phyloP scores from a whole-genome alignment of 2,888 invertebrate species.

The Bombylius discolor region DNA sequence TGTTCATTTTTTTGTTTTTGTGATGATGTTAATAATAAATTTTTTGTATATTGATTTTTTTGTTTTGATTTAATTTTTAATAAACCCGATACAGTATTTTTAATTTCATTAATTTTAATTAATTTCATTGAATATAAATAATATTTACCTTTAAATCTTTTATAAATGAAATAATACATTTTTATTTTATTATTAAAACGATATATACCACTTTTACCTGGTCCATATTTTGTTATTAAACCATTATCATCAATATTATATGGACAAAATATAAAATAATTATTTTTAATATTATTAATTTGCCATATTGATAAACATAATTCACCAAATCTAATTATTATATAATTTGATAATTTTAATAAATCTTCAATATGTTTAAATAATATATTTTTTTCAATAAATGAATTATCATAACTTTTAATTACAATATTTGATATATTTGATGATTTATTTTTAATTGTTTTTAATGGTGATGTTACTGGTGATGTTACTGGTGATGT shows the following conservation, averaged over 20 bases:
- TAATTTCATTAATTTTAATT: background rate
- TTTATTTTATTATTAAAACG: background rate
- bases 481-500: too few species aligned
- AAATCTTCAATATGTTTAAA: constrained; percentile 6
- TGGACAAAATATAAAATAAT: constrained; percentile 10
- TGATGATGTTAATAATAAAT: too few species aligned
- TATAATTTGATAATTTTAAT: constrained; percentile 7
- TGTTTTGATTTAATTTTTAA: background rate
- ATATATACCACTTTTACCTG: constrained; percentile 5
- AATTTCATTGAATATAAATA: background rate
- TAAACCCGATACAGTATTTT: background rate
- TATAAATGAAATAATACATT: background rate
- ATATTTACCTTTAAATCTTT: background rate
- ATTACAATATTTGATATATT: too few species aligned
- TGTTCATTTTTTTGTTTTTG: background rate
- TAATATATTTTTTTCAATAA: background rate
- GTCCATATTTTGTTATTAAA: background rate
- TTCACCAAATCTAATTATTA: constrained; percentile 12
- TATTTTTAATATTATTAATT: background rate
- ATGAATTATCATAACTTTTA: too few species aligned
- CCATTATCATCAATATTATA: constrained; percentile 11
- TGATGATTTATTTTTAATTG: too few species aligned
- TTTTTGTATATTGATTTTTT: too few species aligned
- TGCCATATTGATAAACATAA: constrained; percentile 17
- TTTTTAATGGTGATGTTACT: too few species aligned